A percentile compares a stretch with the other conserved stretches of the same genome.
These are phyloP conservation scores for Poecilia velifera DNA, from an alignment of 2,797 vertebrate genomes.

Conservation along the genomic window DNA sequence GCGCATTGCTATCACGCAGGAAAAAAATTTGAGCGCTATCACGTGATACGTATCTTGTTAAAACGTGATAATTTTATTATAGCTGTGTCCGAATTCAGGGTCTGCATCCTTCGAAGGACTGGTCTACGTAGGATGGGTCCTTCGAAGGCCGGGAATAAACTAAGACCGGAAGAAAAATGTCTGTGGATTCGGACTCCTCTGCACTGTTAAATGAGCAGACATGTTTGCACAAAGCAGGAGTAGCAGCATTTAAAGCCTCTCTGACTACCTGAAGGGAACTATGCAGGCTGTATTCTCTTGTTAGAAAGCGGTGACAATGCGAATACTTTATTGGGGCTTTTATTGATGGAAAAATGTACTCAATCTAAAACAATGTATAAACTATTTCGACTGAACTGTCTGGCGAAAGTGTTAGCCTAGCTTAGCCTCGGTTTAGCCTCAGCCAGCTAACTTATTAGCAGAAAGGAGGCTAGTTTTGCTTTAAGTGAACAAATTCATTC, in stretches of 20 bases:
- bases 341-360: not conserved
- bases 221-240: constrained; percentile 15
- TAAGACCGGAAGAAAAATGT: too few species aligned
- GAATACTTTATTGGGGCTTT: not conserved
- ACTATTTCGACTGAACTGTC: not conserved
- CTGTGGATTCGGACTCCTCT: too few species aligned
- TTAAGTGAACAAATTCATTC: not conserved
- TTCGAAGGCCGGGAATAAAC: too few species aligned
- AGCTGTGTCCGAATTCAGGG: too few species aligned
- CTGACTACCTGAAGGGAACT: constrained; percentile 14
- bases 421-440: not conserved
- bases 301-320: not conserved
- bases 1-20: too few species aligned
- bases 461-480: not conserved
- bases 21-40: too few species aligned
- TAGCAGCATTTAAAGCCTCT: constrained; percentile 14
- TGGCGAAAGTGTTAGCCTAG: not conserved
- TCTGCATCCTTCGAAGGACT: too few species aligned
- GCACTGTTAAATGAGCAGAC: constrained; percentile 25
- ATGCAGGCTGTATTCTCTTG: constrained; percentile 19
- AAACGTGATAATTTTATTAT: too few species aligned
- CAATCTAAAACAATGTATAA: not conserved
- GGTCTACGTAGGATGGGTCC: too few species aligned
- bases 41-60: too few species aligned
- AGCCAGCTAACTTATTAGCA: not conserved